Evolutionary conservation across 2,113 vertebrate genomes (phyloP).

Genomic region (Himantopus leucocephalus): DNA sequence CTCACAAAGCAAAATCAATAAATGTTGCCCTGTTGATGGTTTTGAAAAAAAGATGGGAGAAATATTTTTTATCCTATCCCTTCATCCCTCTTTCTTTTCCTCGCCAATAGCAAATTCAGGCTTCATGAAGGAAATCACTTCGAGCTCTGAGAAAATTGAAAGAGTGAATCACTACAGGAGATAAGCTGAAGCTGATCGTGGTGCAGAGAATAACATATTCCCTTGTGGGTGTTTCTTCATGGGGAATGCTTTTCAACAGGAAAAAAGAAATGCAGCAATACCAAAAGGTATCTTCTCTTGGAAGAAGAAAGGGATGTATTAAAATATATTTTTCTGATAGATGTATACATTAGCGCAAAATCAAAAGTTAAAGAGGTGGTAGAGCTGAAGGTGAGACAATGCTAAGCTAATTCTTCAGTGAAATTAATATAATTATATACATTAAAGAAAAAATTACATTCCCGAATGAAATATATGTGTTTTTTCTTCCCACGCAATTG

Average conservation of each 20-base stretch:
- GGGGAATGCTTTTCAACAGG: background rate
- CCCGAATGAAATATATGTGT: background rate
- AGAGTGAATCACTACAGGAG: background rate
- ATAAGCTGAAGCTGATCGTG: background rate
- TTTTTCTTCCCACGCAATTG: fast-evolving
- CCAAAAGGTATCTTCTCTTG: background rate
- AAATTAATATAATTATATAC: background rate
- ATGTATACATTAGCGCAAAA: background rate
- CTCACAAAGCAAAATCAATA: background rate
- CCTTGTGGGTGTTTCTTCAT: background rate
- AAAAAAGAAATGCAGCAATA: background rate
- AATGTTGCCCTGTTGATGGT: background rate
- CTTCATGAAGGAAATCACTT: background rate
- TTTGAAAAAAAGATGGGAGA: background rate
- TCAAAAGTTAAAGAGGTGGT: background rate
- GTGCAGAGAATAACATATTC: background rate
- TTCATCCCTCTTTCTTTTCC: background rate
- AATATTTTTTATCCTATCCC: background rate
- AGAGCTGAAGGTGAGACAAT: background rate
- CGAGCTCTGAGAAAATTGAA: background rate
- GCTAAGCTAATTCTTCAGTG: background rate
- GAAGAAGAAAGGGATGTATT: background rate
- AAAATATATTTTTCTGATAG: background rate
- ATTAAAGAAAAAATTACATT: background rate
- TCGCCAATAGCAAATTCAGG: background rate